Evolutionary conservation across 1,140 invertebrate species (phyloP), one percentile per base, ranked within the genome.

Genomic region (Drosophila persimilis): DNA sequence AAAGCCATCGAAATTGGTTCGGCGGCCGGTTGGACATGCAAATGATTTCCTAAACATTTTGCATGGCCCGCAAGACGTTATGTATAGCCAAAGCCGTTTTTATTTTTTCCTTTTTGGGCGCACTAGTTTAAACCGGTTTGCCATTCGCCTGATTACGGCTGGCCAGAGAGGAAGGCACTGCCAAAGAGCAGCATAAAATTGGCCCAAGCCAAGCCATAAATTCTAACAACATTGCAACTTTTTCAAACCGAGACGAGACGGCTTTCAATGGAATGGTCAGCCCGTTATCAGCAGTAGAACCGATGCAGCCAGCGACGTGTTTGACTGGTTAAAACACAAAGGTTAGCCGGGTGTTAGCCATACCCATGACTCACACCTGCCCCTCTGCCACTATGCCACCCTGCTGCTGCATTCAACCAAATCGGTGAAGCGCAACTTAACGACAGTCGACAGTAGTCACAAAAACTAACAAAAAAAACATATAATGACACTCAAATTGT

Each of bases 21-120:
- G 35, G 58, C 20, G 52, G 24, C 22, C 47, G 53, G 46, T 71
- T 59, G 48, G 45, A 65, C 56, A 79, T 88, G 83, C 78, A 88
- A 88, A 88, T 88, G 67, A 79, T 88, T 88, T 88, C 83, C 83
- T 83, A 75, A 88, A 66, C 66, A 66, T 83, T 69, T 79, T 64
- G 47, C 69, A 58, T 75, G 71, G 51, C 69, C 78, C 43, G 75
- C 60, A 50, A 54, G 53, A 60, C 44, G 35, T 53, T 61, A 24
- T 62, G 31, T 22, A 39, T 39, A 39, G 9, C 9, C 24, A 51
- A 67, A 75, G 67, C 56, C 62, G 55, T 74, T 80, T 69, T 62
- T 46, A 39, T 39, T 39, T 39, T 39, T 11, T 39, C 35, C 35
- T 39, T 39, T 39, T 39, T 39, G 62, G 80, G 73, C 64, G 77